phyloP scores from a whole-genome alignment of 2,113 vertebrate species.

The Xenus cinereus region DNA sequence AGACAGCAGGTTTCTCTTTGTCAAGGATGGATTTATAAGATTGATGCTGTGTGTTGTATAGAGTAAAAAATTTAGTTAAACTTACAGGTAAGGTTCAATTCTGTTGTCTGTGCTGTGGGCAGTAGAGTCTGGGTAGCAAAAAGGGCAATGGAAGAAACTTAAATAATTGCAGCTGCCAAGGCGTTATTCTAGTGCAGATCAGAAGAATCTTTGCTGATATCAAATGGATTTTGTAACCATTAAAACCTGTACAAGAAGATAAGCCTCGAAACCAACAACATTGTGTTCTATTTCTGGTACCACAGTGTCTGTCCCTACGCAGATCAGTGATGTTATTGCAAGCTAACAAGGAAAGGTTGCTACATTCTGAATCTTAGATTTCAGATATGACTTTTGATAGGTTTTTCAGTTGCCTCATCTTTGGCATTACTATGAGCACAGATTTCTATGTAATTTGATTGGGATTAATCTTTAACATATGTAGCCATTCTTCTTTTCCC shows the following conservation, averaged over 20 bases:
- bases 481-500: constrained; percentile 19
- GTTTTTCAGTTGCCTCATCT: constrained; percentile 10
- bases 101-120: neutral
- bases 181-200: neutral
- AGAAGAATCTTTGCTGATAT: neutral
- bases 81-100: neutral
- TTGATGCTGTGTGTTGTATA: neutral
- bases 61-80: neutral
- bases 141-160: neutral
- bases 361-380: neutral
- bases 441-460: constrained; percentile 32
- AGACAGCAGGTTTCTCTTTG: neutral
- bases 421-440: neutral
- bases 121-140: neutral
- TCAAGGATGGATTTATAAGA: neutral
- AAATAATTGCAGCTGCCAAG: neutral
- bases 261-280: neutral
- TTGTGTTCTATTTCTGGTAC: neutral
- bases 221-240: neutral
- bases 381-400: neutral
- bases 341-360: neutral
- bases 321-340: neutral
- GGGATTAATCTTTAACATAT: constrained; percentile 45
- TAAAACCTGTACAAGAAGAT: neutral
- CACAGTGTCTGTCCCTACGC: neutral